Conservation (phyloP, 2,888 invertebrate species). For the Oconnorella tubifera region DNA sequence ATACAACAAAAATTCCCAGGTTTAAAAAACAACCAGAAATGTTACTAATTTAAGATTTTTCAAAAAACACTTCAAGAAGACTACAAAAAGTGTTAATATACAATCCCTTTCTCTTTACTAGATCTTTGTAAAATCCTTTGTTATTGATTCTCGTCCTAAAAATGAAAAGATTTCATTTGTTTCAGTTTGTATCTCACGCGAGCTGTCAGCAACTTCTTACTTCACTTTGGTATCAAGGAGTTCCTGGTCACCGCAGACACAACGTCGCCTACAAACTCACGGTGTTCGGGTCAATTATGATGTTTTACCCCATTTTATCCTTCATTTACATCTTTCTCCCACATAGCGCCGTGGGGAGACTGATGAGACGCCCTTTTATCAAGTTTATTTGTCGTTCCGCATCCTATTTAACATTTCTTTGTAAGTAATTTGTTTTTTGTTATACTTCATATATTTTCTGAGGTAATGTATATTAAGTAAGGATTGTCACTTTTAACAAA, state of each 20-base stretch:
- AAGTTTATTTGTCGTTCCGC: slow-evolving; percentile 98
- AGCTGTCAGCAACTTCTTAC: slow-evolving; percentile 93
- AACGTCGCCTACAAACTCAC: slow-evolving; percentile 84
- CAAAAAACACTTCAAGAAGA: too few species aligned
- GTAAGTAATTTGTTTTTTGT: slow-evolving; percentile 73
- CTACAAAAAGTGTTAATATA: too few species aligned
- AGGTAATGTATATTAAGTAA: neutral
- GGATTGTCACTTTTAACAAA: neutral
- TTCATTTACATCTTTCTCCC: slow-evolving; percentile 88
- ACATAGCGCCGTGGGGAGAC: slow-evolving; percentile 81
- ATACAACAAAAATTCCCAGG: too few species aligned
- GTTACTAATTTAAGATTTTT: too few species aligned
- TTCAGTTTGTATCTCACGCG: slow-evolving; percentile 91
- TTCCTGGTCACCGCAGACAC: slow-evolving; percentile 88
- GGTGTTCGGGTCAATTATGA: slow-evolving; percentile 68
- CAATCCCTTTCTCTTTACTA: too few species aligned
- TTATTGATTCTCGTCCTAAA: slow-evolving; percentile 93
- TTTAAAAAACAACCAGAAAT: too few species aligned
- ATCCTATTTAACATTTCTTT: slow-evolving; percentile 92
- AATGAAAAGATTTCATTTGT: slow-evolving; percentile 67
- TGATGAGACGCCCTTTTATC: slow-evolving; percentile 96
- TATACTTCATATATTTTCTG: neutral
- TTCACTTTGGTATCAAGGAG: slow-evolving; percentile 93
- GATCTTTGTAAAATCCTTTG: too few species aligned
- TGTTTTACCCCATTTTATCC: slow-evolving; percentile 89